Evolutionary conservation across 2,888 invertebrate species (phyloP).

Genomic region (Selenia dentaria): DNA sequence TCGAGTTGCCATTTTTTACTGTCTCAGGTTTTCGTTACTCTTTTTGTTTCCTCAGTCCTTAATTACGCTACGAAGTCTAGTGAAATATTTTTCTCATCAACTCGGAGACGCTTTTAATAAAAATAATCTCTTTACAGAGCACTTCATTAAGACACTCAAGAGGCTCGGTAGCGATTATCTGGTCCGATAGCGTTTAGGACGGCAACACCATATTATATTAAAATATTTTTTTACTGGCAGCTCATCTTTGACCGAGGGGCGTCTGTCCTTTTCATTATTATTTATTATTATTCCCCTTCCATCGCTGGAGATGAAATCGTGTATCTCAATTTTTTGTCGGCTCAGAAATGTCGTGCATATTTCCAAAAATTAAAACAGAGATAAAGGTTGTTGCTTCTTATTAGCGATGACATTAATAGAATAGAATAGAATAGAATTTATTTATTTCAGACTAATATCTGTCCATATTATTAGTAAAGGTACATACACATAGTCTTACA

Average conservation of each 20-base stretch:
- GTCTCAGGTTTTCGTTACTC: conserved; percentile 49
- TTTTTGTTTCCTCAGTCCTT: conserved; percentile 58
- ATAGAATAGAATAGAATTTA: too few relatives aligned
- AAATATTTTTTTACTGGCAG: conserved; percentile 57
- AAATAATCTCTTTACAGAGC: conserved; percentile 69
- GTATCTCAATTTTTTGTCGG: conserved; percentile 61
- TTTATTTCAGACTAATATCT: too few relatives aligned
- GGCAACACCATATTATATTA: conserved; percentile 70
- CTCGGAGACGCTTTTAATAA: conserved; percentile 62
- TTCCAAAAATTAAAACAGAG: conserved; percentile 54
- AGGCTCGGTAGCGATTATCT: conserved; percentile 72
- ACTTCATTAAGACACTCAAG: conserved; percentile 75
- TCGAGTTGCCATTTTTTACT: conserved; percentile 69
- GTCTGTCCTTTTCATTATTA: conserved; percentile 64
- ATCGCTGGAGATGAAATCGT: conserved; percentile 55
- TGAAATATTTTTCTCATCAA: conserved; percentile 59
- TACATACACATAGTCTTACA: too few relatives aligned
- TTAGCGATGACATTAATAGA: conserved; percentile 61
- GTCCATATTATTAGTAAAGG: too few relatives aligned
- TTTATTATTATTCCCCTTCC: conserved; percentile 69
- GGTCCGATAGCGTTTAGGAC: conserved; percentile 65
- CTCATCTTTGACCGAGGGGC: conserved; percentile 51
- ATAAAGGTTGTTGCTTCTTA: conserved; percentile 60
- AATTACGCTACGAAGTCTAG: conserved; percentile 41
- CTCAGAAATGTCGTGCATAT: conserved; percentile 47